These are phyloP conservation scores for Agapostemon virescens DNA, from an alignment of 2,888 invertebrate species.

Conservation along the genomic window DNA sequence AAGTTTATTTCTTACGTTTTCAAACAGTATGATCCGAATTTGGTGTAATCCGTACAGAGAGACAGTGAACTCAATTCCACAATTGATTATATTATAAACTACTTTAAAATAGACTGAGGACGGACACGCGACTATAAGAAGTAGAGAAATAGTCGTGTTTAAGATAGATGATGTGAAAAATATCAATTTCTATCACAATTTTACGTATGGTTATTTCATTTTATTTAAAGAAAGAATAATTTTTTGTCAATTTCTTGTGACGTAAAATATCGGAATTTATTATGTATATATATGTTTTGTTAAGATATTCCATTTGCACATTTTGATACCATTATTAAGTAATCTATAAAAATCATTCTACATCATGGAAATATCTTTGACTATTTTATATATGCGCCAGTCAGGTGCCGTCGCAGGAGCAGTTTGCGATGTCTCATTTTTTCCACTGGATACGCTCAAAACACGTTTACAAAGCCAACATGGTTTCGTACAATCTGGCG, in stretches of 20 bases:
- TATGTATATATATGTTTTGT: background rate
- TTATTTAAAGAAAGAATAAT: background rate
- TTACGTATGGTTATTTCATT: background rate
- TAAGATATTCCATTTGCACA: background rate
- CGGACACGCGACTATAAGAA: background rate
- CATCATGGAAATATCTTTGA: background rate
- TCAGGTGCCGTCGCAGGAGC: conserved; percentile 86
- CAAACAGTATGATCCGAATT: background rate
- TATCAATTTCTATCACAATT: background rate
- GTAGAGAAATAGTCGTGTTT: background rate
- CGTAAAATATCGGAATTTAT: background rate
- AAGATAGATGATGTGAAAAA: background rate
- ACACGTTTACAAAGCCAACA: conserved; percentile 95
- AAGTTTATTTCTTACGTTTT: background rate
- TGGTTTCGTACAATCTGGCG: conserved; percentile 94
- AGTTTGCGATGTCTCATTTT: conserved; percentile 93
- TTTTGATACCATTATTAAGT: background rate
- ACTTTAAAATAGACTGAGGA: background rate
- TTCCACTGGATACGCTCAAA: conserved; percentile 97
- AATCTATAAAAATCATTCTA: background rate
- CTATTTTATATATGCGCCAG: conserved; percentile 57
- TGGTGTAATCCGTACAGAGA: background rate
- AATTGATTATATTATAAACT: background rate
- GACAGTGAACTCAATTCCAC: background rate
- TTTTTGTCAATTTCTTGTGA: background rate